Conservation (phyloP, 2,888 invertebrate genomes). For the Xanthostigma xanthostigma region DNA sequence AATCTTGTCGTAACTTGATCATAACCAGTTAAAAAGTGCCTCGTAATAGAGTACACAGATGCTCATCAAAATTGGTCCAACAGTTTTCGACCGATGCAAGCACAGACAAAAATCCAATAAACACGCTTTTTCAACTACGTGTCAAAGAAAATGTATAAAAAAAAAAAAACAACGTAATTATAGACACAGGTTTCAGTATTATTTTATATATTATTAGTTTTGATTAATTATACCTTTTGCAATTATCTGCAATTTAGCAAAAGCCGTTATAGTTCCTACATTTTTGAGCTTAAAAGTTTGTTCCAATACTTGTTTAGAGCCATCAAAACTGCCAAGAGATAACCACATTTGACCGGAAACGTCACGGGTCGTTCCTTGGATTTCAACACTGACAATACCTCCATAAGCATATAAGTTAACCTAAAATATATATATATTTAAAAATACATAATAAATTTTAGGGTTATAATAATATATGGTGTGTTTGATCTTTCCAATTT, state of each 20-base stretch:
- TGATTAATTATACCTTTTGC: constrained; percentile 16
- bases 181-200: not conserved
- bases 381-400: constrained; percentile 35
- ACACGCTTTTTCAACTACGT: no score
- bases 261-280: constrained; percentile 37
- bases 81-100: no score
- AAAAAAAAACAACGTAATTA: no score
- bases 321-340: constrained; percentile 37
- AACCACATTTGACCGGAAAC: constrained; percentile 40
- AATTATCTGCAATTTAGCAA: constrained; percentile 24
- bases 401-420: constrained; percentile 42
- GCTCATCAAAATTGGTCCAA: no score
- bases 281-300: constrained; percentile 36
- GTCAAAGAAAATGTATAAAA: no score
- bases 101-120: no score
- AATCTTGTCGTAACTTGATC: no score
- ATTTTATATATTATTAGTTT: not conserved
- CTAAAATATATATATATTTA: constrained; percentile 8
- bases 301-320: constrained; percentile 27
- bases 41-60: no score
- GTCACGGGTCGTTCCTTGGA: constrained; percentile 35
- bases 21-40: no score
- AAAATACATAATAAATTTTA: no score
- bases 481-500: no score
- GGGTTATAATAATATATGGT: no score